Conservation (phyloP, 2,888 invertebrate species). For the Conops quadrifasciatus region DNA sequence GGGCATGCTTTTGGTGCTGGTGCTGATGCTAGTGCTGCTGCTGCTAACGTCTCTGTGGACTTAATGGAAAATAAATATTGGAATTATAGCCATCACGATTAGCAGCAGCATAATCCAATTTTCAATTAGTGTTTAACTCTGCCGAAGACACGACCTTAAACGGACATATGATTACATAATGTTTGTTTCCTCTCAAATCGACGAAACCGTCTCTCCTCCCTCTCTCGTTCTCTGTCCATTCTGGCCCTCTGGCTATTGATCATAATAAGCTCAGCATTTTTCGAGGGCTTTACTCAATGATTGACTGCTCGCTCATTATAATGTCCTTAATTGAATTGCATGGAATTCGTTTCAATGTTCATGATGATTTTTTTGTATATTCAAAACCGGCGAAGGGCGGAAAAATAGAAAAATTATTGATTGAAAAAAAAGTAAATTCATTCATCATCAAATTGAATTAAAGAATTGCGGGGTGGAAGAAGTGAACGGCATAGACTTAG, state of each 20-base stretch:
- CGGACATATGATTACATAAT: neutral
- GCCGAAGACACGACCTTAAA: neutral
- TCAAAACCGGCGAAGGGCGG: neutral
- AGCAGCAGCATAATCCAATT: conserved; percentile 29
- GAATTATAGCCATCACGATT: conserved; percentile 30
- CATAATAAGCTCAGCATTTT: too few relatives aligned
- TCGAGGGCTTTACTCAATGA: too few relatives aligned
- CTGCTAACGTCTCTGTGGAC: neutral
- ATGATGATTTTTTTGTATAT: neutral
- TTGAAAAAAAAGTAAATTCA: neutral
- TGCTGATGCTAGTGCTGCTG: neutral
- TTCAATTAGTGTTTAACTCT: conserved; percentile 32
- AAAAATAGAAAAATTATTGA: neutral
- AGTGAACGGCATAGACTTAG: too few relatives aligned
- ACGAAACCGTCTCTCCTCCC: neutral
- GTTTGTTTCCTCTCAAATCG: neutral
- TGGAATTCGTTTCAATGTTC: too few relatives aligned
- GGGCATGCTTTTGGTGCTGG: neutral
- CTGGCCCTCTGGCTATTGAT: too few relatives aligned
- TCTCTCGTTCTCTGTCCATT: neutral
- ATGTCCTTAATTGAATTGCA: too few relatives aligned
- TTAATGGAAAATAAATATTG: conserved; percentile 31
- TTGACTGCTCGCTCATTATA: too few relatives aligned
- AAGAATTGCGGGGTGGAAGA: too few relatives aligned
- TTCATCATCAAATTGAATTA: neutral